Evolutionary conservation across 2,888 invertebrate species (phyloP).

Genomic region (Antheraea assamensis): DNA sequence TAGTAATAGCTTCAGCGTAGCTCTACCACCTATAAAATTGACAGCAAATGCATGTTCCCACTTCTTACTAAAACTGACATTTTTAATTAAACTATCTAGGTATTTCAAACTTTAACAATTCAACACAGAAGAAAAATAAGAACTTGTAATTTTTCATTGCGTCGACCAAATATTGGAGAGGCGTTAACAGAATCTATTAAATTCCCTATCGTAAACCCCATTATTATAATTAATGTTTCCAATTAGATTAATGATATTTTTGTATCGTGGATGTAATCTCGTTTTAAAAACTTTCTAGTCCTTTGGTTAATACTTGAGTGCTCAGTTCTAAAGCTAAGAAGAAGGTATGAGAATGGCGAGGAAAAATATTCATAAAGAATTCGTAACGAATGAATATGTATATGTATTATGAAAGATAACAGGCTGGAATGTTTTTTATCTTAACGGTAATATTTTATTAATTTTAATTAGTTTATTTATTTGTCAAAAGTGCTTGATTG

Average conservation of each 20-base stretch:
- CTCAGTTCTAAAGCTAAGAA: background rate
- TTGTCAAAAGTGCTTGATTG: too few relatives aligned
- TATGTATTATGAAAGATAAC: background rate
- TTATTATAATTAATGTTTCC: slow-evolving; percentile 47
- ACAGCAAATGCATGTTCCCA: too few relatives aligned
- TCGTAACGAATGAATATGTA: background rate
- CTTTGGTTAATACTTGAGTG: background rate
- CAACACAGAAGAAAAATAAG: background rate
- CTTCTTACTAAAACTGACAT: too few relatives aligned
- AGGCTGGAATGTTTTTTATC: background rate
- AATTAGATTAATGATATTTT: slow-evolving; percentile 37
- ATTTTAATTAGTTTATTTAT: too few relatives aligned
- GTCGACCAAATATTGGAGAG: too few relatives aligned
- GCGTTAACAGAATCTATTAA: background rate
- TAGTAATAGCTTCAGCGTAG: too few relatives aligned
- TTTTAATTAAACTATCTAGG: background rate
- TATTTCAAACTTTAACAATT: background rate
- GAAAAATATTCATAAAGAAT: background rate
- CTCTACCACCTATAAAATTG: too few relatives aligned
- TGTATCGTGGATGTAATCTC: background rate
- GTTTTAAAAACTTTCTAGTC: background rate
- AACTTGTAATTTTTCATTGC: too few relatives aligned
- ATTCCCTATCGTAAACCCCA: slow-evolving; percentile 55
- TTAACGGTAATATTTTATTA: background rate
- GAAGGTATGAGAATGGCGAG: too few relatives aligned